These are phyloP conservation scores for Urocitellus parryii DNA, from an alignment of 2,113 vertebrate genomes.

Conservation along the genomic window DNA sequence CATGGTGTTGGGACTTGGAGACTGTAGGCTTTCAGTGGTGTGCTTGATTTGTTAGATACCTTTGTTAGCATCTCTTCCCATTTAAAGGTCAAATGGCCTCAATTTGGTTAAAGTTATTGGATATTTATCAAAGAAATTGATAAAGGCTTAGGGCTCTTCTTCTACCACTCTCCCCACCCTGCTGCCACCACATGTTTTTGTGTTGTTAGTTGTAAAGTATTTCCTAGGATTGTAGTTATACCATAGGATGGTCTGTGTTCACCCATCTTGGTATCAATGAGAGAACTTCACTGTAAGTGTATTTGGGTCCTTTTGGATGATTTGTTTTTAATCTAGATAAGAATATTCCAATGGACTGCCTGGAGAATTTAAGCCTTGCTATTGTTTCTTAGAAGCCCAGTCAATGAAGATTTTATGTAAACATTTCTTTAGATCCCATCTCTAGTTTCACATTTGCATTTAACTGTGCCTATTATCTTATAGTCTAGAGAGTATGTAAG, in stretches of 20 bases:
- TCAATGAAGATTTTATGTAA: not conserved
- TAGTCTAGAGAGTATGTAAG: not conserved
- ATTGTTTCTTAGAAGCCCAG: not conserved
- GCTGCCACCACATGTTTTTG: not conserved
- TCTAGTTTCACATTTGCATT: not conserved
- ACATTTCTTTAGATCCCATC: not conserved
- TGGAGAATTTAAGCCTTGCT: not conserved
- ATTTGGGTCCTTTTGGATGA: not conserved
- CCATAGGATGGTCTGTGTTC: not conserved
- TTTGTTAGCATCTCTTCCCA: not conserved
- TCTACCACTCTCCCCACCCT: not conserved
- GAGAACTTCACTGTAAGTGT: not conserved
- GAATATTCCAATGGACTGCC: not conserved
- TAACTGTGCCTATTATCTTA: not conserved
- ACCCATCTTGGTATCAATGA: not conserved
- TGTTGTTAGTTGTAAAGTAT: not conserved
- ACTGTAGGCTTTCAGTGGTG: not conserved
- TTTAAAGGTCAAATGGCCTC: no score
- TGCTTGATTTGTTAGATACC: not conserved
- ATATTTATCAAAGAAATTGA: not conserved
- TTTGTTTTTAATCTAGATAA: not conserved
- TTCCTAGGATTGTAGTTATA: not conserved
- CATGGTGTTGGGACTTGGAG: not conserved
- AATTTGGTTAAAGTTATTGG: no score
- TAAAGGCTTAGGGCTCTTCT: not conserved